Conservation (phyloP, 2,888 invertebrate genomes). For the Acleris emargana region DNA sequence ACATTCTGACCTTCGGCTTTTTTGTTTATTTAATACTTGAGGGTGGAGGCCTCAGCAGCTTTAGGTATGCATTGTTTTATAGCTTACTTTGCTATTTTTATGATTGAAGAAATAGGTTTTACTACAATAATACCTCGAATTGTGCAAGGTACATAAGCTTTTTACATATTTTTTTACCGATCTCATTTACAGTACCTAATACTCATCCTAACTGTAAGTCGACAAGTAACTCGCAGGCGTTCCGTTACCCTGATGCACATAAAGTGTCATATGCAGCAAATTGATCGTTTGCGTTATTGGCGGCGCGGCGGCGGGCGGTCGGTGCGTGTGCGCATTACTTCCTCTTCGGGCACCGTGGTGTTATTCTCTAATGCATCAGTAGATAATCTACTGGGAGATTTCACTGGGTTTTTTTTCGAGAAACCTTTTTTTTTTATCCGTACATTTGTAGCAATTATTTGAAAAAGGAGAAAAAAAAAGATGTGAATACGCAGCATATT, state of each 20-base stretch:
- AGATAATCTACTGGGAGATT: too few species aligned
- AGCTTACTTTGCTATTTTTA: background rate
- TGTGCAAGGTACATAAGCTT: too few species aligned
- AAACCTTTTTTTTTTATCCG: too few species aligned
- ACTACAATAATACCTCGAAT: background rate
- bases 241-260: slow-evolving; percentile 31
- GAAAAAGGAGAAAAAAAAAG: too few species aligned
- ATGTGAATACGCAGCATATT: too few species aligned
- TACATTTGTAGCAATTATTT: too few species aligned
- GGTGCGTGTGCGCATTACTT: slow-evolving; percentile 55
- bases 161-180: too few species aligned
- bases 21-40: too few species aligned
- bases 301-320: slow-evolving; percentile 26
- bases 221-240: slow-evolving; percentile 4
- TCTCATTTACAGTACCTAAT: too few species aligned
- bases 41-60: background rate
- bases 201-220: background rate
- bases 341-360: slow-evolving; percentile 56
- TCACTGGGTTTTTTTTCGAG: too few species aligned
- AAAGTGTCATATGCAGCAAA: slow-evolving; percentile 39
- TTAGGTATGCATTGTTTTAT: background rate
- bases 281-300: slow-evolving; percentile 45
- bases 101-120: background rate
- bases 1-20: background rate
- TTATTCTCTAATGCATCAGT: too few species aligned